Evolutionary conservation across 2,797 vertebrate species (phyloP), one percentile per base, ranked within the genome.

Genomic region (Rousettus madagascariensis): DNA sequence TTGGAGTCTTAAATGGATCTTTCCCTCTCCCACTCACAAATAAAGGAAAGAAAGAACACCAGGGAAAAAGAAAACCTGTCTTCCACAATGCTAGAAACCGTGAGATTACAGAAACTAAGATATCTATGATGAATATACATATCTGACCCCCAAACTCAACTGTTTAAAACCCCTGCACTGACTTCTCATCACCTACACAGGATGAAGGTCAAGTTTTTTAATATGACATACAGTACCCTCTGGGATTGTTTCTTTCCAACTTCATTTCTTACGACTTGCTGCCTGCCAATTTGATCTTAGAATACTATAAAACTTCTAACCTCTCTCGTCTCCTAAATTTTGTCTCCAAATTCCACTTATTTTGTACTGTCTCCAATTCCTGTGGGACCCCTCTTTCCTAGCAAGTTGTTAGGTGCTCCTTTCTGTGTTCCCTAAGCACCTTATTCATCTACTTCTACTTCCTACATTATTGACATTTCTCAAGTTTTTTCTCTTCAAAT

Each of bases 171-270:
- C 83, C 43, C 41, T 30, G 30, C 17, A 61, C 65, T 59, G 74
- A 74, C 80, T 86, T 77, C 13, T 41, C 17, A 51, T 93, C 72
- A 77, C 19, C 53, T 74, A 55, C 65, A 59, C 30, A 63, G 92
- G 83, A 80, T 88, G 68, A 57, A 78, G 46, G 68, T 77, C 69
- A 86, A 28, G 2, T 49, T 78, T 94, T 91, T 93, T 90, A 57
- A 38, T 51, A 3, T 89, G 65, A 55, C 24, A 2, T 61, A 22
- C 2, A 91, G 51, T 86, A 78, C n/a, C 24, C 16, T 33, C 49
- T 84, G n/a, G 53, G 26, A 41, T 26, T 84, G 8, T 85, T 80
- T 4, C 53, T 95, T 95, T 91, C 28, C 51, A 90, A 1, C 36
- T 82, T 94, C 5, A 71, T 80, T 94, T 96, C 72, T 51, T 95